Evolutionary conservation across 2,888 invertebrate species (phyloP), one percentile per base, ranked within the genome.

Genomic region (Agriopis aurantiaria): DNA sequence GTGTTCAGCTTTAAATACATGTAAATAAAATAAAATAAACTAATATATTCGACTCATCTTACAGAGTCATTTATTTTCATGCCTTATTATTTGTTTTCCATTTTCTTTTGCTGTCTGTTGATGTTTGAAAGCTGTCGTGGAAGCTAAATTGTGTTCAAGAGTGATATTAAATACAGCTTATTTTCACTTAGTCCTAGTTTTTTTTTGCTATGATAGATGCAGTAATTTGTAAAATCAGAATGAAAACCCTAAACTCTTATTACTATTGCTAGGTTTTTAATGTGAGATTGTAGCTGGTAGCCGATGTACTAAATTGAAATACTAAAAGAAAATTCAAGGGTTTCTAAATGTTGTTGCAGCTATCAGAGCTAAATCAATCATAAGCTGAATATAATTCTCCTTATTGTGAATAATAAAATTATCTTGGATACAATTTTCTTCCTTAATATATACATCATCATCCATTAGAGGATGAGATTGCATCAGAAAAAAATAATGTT

Each of bases 401-500:
- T 12, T 46, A 5, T 11, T 12, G 11, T 46, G 46, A 3, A 12
- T 11, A 51, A 4, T 14, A 23, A 11, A 41, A 14, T 14, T n/a
- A 64, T 66, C 64, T 71, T 81, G 81, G 84, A 81, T 80, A 80
- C 83, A 86, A 77, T 78, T 86, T 84, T 75, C 81, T 82, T 80
- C 69, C 33, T 63, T 64, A 78, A 76, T 45, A 65, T 69, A 73
- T 79, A 77, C 77, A 79, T 78, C 76, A 56, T 85, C 82, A 84
- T 86, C 87, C 86, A 74, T 76, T 82, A 80, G 79, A 80, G 84
- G 82, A 84, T 87, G 85, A 85, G 77, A 78, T 61, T 75, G 77
- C 76, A 86, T 85, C 85, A 82, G 51, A 90, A 88, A 88, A 23
- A 89, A 83, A 86, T 91, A 91, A 91, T 91, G 84, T 91, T 89